Base-by-base conservation (phyloP, 53 echinoderm and acorn worm species). In the Holothuria leucospilota region DNA sequence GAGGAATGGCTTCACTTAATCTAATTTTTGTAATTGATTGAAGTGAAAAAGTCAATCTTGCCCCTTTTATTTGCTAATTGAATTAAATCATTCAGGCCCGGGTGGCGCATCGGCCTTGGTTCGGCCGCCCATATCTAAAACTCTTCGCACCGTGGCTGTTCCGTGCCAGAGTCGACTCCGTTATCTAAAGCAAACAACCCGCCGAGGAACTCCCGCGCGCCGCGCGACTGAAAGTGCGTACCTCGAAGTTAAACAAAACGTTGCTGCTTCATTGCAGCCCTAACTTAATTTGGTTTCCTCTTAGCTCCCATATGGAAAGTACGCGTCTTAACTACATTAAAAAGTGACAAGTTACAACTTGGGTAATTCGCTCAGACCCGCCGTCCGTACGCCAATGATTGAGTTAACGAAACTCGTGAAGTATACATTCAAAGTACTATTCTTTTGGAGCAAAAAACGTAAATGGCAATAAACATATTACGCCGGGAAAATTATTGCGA, bases 11-110 rank as follows among this genome's bases (percentile, higher is more conserved):
- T 80, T 80, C 80, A 59, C 52, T 80, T 56, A 80, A 80, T 80
- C 61, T 80, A 80, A 80, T 80, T 80, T 80, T 59, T 80, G 80
- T 80, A 80, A 80, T 80, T 80, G 80, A 80, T 60, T 80, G 80
- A 59, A 61, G 60, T 80, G 80, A 61, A 58, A 80, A 80, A 80
- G 80, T 80, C 80, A 80, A 80, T 80, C 56, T 56, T 60, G 80
- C 21, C 20, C 80, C 77, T 60, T 80, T 80, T 80, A 51, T 53
- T 80, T 80, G 56, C 80, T 80, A 80, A 80, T 80, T 61, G 39
- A 80, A 80, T 80, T 80, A 80, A 80, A 28, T 56, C 80, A 59
- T 62, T 38, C 56, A 80, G 80, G 52, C 80, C 59, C 60, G 80
- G 59, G 61, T 75, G 75, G 51, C 75, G 28, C 23, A 80, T 28